A percentile compares a stretch with the other conserved stretches of the same genome.
These are phyloP conservation scores for Triplophysa siluroides DNA, from an alignment of 2,113 vertebrate species.

Conservation along the genomic window DNA sequence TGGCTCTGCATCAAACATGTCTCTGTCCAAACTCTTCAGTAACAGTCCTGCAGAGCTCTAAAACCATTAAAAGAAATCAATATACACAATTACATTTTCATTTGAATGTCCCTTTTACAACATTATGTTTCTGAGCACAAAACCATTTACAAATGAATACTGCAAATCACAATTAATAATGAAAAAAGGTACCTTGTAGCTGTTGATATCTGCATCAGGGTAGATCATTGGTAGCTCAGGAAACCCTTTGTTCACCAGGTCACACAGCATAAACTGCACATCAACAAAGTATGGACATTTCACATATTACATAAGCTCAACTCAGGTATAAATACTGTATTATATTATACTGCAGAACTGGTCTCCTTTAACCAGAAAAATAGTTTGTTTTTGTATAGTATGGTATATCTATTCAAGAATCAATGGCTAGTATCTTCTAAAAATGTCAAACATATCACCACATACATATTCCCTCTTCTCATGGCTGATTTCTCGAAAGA, in stretches of 20 bases:
- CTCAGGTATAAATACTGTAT: no score
- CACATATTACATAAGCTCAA: not conserved
- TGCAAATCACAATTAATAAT: no score
- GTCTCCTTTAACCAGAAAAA: not conserved
- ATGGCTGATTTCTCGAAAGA: constrained; percentile 75
- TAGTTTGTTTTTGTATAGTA: not conserved
- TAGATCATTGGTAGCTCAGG: constrained; percentile 79
- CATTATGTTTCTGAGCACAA: not conserved
- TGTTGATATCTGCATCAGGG: constrained; percentile 74
- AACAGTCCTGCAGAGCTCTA: constrained; percentile 81
- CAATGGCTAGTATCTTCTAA: not conserved
- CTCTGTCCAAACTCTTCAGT: constrained; percentile 75
- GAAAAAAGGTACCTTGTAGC: constrained; percentile 70
- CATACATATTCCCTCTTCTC: constrained; percentile 83
- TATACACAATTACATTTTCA: not conserved
- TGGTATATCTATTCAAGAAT: no score
- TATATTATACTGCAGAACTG: not conserved
- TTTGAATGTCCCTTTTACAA: not conserved
- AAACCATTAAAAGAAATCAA: not conserved
- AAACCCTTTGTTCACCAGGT: constrained; percentile 73
- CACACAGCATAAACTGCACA: constrained; percentile 71
- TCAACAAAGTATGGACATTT: not conserved
- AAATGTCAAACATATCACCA: constrained; percentile 15
- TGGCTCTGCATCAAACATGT: constrained; percentile 79
- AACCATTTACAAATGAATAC: not conserved